Conservation (phyloP, 2,797 vertebrate species). For the Hydrophis major region DNA sequence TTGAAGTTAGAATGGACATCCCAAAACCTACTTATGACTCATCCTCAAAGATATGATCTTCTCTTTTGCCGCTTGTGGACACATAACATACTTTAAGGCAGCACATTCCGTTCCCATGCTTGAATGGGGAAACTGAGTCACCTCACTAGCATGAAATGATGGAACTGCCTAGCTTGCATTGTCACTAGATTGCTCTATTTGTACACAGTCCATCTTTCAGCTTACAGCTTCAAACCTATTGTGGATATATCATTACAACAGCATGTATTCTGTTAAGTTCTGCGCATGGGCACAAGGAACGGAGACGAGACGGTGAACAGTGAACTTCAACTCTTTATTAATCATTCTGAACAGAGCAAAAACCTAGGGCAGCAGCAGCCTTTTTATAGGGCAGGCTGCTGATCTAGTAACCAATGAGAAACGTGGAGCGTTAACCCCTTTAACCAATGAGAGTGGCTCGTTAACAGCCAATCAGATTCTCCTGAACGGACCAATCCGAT, state of each 20-base stretch:
- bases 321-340: too few species aligned
- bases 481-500: too few species aligned
- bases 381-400: too few species aligned
- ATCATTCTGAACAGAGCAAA: too few species aligned
- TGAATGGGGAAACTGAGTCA: too few species aligned
- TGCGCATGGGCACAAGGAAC: too few species aligned
- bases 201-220: not conserved
- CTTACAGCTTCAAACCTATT: not conserved
- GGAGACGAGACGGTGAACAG: too few species aligned
- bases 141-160: not conserved
- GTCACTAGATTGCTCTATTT: not conserved
- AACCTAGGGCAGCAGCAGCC: too few species aligned
- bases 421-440: too few species aligned
- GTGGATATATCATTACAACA: not conserved
- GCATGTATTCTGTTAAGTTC: not conserved
- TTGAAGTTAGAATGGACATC: not conserved
- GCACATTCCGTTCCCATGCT: fast-evolving
- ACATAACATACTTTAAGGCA: not conserved
- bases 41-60: not conserved
- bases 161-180: not conserved
- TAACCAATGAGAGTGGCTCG: too few species aligned
- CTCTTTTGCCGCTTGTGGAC: not conserved
- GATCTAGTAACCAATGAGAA: too few species aligned
- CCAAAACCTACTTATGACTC: not conserved
- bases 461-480: too few species aligned